Conservation (phyloP, 2,113 vertebrate species). For the Oceanodroma tethys region DNA sequence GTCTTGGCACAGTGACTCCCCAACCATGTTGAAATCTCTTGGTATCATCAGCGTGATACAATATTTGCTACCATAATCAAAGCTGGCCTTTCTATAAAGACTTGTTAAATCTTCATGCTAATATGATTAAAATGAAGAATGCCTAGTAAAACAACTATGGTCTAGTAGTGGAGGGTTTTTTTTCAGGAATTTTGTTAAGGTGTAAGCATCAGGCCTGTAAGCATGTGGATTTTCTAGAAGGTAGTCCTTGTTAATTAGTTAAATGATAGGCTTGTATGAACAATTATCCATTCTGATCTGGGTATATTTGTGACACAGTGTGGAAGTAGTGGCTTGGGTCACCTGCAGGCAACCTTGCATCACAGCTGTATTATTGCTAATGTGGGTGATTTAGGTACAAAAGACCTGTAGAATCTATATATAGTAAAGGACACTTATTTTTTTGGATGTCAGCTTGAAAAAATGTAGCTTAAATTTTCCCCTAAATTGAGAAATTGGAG, state of each 20-base stretch:
- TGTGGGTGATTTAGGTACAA: neutral
- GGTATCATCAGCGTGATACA: neutral
- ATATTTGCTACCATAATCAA: neutral
- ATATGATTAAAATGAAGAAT: neutral
- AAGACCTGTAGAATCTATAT: neutral
- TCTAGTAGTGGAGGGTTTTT: neutral
- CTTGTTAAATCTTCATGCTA: neutral
- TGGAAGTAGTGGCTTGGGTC: neutral
- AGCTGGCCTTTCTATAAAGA: neutral
- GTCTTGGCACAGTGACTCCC: neutral
- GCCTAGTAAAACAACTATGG: neutral
- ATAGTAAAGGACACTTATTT: neutral
- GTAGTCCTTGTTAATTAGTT: neutral
- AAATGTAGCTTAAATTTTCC: neutral
- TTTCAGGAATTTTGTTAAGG: neutral
- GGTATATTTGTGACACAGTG: neutral
- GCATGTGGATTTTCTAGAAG: neutral
- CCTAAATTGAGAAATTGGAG: neutral
- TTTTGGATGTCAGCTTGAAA: neutral
- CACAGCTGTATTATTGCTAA: constrained; percentile 1
- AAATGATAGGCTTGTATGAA: neutral
- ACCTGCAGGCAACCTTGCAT: neutral
- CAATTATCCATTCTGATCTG: neutral
- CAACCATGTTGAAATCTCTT: neutral
- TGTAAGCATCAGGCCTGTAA: neutral